Base-by-base conservation (phyloP, 2,888 invertebrate genomes). In the Ophonus ardosiacus region DNA sequence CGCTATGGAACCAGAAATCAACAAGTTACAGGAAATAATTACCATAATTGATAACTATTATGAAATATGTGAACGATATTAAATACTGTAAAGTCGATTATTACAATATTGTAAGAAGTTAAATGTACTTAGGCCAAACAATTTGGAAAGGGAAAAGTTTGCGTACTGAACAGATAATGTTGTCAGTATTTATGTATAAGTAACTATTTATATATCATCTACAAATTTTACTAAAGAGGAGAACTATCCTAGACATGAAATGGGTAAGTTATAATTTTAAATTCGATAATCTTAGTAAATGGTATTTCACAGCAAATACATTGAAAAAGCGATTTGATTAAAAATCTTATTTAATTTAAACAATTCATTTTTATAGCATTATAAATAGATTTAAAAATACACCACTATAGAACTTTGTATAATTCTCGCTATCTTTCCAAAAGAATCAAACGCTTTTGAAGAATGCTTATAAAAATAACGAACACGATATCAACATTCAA, bases 211-310 rank as follows among this genome's bases (percentile, higher is more conserved):
- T 80, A 79, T 79, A 68, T 88, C 88, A 88, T 87, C 90, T 90
- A 90, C 89, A 89, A 90, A 89, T 90, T 89, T 84, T 87, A 89
- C 89, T 90, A 89, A 89, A 90, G 90, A 89, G 88, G 87, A 89
- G 88, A 88, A 88, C 89, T 90, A 90, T 88, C 88, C 90, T 90
- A 90, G 86, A 90, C 90, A 90, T 88, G 89, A 90, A 90, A 89
- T 89, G 89, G 89, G 89, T 90, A 89, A 88, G 88, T 89, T 88
- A 81, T 81, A 87, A 87, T 87, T 88, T 89, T 90, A 90, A 90
- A 90, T 90, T 90, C 90, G 90, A 90, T 89, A 89, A 90, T 83
- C 74, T 81, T 80, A 76, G 84, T 84, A 86, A 80, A 84, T 83
- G 84, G 79, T 82, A 65, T 89, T 89, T 89, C 87, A 88, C 89